Evolutionary conservation across 2,888 invertebrate species (phyloP).

Genomic region (Odiellus spinosus): DNA sequence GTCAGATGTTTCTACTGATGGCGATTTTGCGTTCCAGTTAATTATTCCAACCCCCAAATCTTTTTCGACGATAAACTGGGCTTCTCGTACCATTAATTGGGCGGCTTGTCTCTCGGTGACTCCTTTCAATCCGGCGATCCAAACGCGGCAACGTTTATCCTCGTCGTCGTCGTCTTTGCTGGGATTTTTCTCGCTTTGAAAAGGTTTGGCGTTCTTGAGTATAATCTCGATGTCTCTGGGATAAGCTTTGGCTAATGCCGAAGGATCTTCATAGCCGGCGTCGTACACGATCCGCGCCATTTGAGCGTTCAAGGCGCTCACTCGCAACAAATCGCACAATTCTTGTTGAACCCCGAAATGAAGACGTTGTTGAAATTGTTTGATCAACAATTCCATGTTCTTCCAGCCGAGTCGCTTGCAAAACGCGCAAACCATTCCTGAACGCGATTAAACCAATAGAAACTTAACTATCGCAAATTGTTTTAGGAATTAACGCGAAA

Average conservation of each 20-base stretch:
- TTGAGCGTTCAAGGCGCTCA: slow-evolving; percentile 59
- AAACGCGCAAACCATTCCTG: slow-evolving; percentile 94
- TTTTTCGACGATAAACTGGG: slow-evolving; percentile 44
- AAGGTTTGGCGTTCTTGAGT: slow-evolving; percentile 55
- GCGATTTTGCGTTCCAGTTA: slow-evolving; percentile 10
- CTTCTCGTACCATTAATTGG: slow-evolving; percentile 54
- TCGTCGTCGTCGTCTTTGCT: slow-evolving; percentile 43
- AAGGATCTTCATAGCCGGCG: slow-evolving; percentile 57
- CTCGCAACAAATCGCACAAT: slow-evolving; percentile 71
- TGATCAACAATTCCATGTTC: slow-evolving; percentile 69
- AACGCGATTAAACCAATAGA: slow-evolving; percentile 43
- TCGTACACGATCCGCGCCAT: slow-evolving; percentile 69
- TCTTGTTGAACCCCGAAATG: slow-evolving; percentile 88
- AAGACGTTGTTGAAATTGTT: slow-evolving; percentile 82
- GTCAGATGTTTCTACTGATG: no score
- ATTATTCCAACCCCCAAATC: slow-evolving; percentile 14
- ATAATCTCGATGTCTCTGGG: slow-evolving; percentile 52
- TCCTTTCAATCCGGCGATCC: slow-evolving; percentile 62
- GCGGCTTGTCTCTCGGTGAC: slow-evolving; percentile 70
- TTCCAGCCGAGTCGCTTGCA: slow-evolving; percentile 83
- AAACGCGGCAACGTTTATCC: slow-evolving; percentile 51
- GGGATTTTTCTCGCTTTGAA: slow-evolving; percentile 4
- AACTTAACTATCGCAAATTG: no score
- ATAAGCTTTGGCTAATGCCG: slow-evolving; percentile 59
- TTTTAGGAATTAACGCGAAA: no score